Base-by-base conservation (phyloP, 2,888 invertebrate genomes). In the Dicranocentrus wangi region DNA sequence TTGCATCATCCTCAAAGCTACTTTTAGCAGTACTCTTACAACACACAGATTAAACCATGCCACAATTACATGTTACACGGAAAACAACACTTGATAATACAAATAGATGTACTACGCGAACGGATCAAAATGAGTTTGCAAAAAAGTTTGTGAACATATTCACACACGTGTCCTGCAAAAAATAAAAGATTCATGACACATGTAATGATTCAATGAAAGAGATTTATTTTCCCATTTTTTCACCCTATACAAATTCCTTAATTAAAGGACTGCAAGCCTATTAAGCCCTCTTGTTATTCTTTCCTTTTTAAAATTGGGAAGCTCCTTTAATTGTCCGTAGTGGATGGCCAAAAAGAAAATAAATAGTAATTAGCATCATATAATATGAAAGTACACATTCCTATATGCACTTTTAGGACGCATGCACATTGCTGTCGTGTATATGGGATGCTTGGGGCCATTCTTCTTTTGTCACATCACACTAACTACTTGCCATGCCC, bases 31-130 rank as follows among this genome's bases (percentile, higher is more conserved):
- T 7, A 25, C 13, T 42, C 65, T 65, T 43, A 51, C 43, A 60
- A 72, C 60, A 61, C 72, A 72, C 25, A 72, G 60, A 47, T 72
- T 28, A 61, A 71, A 21, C n/a, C 8, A 25, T 66, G n/a, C 15
- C 47, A 47, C 15, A 5, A 47, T 68, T 53, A 17, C 68, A 66
- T 43, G 66, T 66, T 53, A 10, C 1, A n/a, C 47, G 47, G 47
- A 47, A 47, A 10, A 10, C n/a, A 47, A n/a, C 47, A 47, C 47
- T 47, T 39, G 39, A 39, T 39, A 39, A 39, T 39, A 13, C 7
- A 8, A n/a, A n/a, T n/a, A n/a, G n/a, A n/a, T n/a, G n/a, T n/a
- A n/a, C n/a, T n/a, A n/a, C n/a, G n/a, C n/a, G n/a, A n/a, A n/a
- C n/a, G n/a, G n/a, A 39, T 8, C 5, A 39, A 39, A 39, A 39